A percentile compares a stretch with the other conserved stretches of the same genome.
Evolutionary conservation across 2,113 vertebrate genomes (phyloP).

Genomic region (Cervus canadensis): DNA sequence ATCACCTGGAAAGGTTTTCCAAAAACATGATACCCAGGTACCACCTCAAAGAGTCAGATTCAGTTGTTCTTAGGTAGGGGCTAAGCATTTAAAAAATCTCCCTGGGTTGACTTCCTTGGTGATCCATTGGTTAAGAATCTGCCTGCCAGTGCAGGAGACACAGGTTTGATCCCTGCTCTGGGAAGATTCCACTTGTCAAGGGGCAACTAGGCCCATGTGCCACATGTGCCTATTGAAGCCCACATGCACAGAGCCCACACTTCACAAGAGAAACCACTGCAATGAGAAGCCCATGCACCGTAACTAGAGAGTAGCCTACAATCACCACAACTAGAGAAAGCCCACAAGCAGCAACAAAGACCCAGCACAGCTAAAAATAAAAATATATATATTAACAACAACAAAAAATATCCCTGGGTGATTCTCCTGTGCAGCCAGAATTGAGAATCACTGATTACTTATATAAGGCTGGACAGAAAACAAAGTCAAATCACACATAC

Average conservation of each 20-base stretch:
- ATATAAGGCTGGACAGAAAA: conserved; percentile 33
- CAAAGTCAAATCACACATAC: background rate
- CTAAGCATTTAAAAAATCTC: background rate
- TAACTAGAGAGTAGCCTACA: background rate
- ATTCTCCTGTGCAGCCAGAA: background rate
- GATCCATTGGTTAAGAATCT: background rate
- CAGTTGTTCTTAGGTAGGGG: background rate
- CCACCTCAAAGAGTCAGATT: background rate
- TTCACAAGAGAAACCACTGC: background rate
- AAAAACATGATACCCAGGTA: background rate
- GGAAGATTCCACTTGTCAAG: background rate
- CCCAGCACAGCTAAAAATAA: background rate
- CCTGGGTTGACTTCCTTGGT: background rate
- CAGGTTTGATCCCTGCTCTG: background rate
- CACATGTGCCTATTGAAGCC: background rate
- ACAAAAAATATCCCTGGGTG: background rate
- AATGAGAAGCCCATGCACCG: background rate
- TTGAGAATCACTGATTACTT: conserved; percentile 8
- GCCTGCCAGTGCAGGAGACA: background rate
- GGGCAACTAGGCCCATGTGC: background rate
- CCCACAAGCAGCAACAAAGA: background rate
- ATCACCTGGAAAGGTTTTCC: conserved; percentile 16
- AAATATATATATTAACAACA: background rate
- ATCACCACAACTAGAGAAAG: background rate
- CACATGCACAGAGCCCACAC: background rate